Percentiles rank a stretch among this genome's conserved stretches.
Conservation (phyloP, 2,113 vertebrate species). For the Tretioscincus oriximinensis region DNA sequence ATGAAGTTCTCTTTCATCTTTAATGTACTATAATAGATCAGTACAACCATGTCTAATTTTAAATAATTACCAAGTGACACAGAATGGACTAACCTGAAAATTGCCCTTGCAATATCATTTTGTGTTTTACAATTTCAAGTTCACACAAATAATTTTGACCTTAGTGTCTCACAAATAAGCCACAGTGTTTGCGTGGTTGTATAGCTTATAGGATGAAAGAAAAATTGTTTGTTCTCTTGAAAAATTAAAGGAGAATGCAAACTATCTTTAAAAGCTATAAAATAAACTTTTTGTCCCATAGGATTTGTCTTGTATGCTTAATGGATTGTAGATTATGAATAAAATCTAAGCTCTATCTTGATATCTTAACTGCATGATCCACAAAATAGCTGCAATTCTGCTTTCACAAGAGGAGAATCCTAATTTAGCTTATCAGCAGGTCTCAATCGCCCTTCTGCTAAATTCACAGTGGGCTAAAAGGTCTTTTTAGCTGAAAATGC, state of each 20-base stretch:
- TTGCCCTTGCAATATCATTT: no score
- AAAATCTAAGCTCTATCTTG: background rate
- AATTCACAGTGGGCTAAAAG: conserved; percentile 17
- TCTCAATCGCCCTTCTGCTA: conserved; percentile 8
- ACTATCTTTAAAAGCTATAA: background rate
- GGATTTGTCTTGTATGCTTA: background rate
- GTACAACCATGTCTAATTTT: no score
- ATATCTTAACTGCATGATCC: background rate
- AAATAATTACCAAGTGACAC: no score
- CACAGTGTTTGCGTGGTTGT: background rate
- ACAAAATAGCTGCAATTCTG: conserved; percentile 2
- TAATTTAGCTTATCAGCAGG: conserved; percentile 30
- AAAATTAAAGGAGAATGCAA: background rate
- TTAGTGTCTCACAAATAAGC: no score
- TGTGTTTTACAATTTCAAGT: no score
- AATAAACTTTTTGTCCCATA: background rate
- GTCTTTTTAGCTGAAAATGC: background rate
- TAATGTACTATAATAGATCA: no score
- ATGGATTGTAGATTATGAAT: conserved; percentile 4
- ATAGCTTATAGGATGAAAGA: background rate
- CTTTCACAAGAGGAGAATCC: conserved; percentile 1
- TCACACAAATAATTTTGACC: no score
- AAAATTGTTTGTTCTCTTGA: background rate
- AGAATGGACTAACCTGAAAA: no score
- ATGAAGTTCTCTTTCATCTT: no score